Base-by-base conservation (phyloP, 2,888 invertebrate genomes). In the Laspeyria flexula region DNA sequence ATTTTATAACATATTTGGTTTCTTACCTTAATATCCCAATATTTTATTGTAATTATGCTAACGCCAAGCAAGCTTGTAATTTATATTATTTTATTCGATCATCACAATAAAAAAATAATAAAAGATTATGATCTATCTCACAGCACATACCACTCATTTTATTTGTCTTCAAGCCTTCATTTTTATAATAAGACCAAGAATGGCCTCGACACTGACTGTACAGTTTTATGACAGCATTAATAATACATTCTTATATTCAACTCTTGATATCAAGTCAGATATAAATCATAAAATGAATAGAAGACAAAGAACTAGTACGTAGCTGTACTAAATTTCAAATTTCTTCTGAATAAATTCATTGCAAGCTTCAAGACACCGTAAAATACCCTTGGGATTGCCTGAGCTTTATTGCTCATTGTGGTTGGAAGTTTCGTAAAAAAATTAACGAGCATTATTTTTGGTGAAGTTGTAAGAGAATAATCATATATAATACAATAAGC, bases 291-390 rank as follows among this genome's bases (percentile, higher is more conserved):
- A 29, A 35, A 3, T 43, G 16, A 55, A 46, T 43, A 48, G 18
- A 55, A 42, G 43, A 43, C 38, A 51, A 58, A 52, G 49, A 58
- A 54, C 34, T 48, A 42, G 43, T 53, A 52, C 43, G 40, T 59
- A 30, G 34, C 40, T 43, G 30, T 39, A 39, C 61, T 61, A 60
- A 65, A 73, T 73, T 73, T 62, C 70, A 73, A 72, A 69, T 70
- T 65, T 62, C 61, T 67, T 66, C 65, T 60, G 71, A 72, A 66
- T 65, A 60, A 73, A 73, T 73, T 74, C 71, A 73, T 73, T 71
- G 69, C 75, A 67, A 67, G 63, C 52, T 60, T 61, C 64, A 70
- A 61, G 67, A 62, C 60, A 65, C 61, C 66, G 62, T 65, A 61
- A 66, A 75, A 73, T 71, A 60, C 68, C 45, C 64, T 23, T 12